phyloP scores from a whole-genome alignment of 2,888 invertebrate species.

The Scrobipalpa atriplicella region DNA sequence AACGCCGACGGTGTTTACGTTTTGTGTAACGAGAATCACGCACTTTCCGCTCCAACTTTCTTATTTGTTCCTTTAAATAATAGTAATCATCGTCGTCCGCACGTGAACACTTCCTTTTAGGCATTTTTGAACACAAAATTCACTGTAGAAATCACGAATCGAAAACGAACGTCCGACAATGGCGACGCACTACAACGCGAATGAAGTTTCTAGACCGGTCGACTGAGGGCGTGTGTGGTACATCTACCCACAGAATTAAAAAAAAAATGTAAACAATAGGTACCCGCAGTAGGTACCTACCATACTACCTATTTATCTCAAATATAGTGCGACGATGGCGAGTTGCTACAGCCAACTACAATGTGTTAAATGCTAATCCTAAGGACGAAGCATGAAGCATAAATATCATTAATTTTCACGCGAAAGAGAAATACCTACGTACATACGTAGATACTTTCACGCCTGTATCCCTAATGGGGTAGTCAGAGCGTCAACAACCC shows the following conservation, averaged over 20 bases:
- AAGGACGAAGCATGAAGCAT: too few species aligned
- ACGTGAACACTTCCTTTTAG: neutral
- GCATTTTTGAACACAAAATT: too few species aligned
- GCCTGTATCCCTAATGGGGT: too few species aligned
- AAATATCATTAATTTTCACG: too few species aligned
- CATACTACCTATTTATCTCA: neutral
- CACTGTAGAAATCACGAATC: neutral
- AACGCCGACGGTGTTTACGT: neutral
- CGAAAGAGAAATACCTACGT: too few species aligned
- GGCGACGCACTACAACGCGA: slow-evolving; percentile 16
- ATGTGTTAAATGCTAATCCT: too few species aligned
- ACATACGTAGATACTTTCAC: too few species aligned
- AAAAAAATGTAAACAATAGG: neutral
- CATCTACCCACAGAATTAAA: too few species aligned
- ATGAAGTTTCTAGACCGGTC: too few species aligned
- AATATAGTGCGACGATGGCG: slow-evolving; percentile 5
- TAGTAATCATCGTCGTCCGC: neutral
- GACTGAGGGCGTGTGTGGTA: too few species aligned
- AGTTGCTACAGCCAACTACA: too few species aligned
- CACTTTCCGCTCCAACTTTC: slow-evolving; percentile 5
- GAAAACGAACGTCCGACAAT: neutral
- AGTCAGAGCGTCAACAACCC: too few species aligned
- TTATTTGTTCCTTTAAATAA: neutral
- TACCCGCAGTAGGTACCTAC: slow-evolving; percentile 1
- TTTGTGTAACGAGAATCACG: neutral